phyloP scores from a whole-genome alignment of 2,888 invertebrate genomes.

The Scaptomyza flava region DNA sequence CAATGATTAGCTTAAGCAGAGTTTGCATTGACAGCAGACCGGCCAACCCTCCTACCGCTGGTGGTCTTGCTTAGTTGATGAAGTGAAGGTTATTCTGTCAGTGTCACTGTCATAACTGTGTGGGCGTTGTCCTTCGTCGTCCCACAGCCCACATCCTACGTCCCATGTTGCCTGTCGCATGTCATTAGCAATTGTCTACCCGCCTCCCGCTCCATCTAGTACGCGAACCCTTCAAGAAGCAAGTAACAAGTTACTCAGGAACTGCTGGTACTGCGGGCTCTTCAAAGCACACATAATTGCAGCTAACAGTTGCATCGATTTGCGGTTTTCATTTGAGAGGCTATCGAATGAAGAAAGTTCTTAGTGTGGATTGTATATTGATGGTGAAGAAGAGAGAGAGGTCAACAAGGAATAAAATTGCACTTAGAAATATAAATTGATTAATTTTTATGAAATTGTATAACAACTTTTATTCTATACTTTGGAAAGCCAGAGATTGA shows the following conservation, averaged over 20 bases:
- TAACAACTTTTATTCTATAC: too few relatives aligned
- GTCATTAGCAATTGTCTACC: slow-evolving; percentile 63
- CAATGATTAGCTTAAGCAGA: slow-evolving; percentile 53
- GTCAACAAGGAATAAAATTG: not conserved
- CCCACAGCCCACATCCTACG: slow-evolving; percentile 17
- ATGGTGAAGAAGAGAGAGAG: not conserved
- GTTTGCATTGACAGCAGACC: slow-evolving; percentile 28
- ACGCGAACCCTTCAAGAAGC: slow-evolving; percentile 29
- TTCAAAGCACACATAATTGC: slow-evolving; percentile 42
- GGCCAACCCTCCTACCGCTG: slow-evolving; percentile 40
- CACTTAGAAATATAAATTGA: not conserved
- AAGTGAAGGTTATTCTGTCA: slow-evolving; percentile 42
- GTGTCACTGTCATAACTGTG: slow-evolving; percentile 72
- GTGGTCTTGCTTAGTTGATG: slow-evolving; percentile 13
- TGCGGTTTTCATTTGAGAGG: slow-evolving; percentile 25
- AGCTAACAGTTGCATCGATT: slow-evolving; percentile 33
- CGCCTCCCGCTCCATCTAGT: slow-evolving; percentile 12
- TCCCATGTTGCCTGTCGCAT: slow-evolving; percentile 24
- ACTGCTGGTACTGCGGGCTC: slow-evolving; percentile 46
- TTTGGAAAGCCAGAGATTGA: too few relatives aligned
- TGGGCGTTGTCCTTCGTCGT: slow-evolving; percentile 60
- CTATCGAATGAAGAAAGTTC: slow-evolving; percentile 10
- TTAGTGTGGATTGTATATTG: not conserved
- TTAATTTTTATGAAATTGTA: too few relatives aligned
- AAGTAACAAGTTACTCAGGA: slow-evolving; percentile 17